Base-by-base conservation (phyloP, 2,888 invertebrate genomes). In the Temnothorax unifasciatus region DNA sequence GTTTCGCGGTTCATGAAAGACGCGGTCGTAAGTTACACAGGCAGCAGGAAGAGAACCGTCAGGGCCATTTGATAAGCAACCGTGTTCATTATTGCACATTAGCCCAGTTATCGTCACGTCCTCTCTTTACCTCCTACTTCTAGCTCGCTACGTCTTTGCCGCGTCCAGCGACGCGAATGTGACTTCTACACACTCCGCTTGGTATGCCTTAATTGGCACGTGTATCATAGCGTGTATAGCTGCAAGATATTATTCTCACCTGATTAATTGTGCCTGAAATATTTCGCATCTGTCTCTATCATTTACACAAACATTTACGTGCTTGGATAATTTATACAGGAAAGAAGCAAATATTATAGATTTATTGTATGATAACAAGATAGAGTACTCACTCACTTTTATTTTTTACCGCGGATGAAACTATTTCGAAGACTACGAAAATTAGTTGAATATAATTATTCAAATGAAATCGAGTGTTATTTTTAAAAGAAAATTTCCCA, bases 21-120 rank as follows among this genome's bases (percentile, higher is more conserved):
- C 81, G 84, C 84, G 81, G 74, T 61, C 79, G 77, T 41, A 85
- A 88, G 90, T 90, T 82, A 83, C 63, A 77, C 85, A 86, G 86
- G 84, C 86, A 85, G 87, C 91, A 90, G 91, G 91, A 90, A 91
- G 90, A 90, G 91, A 87, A 87, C 87, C 90, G 90, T 91, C 91
- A 91, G 91, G 90, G 90, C 90, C 91, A 88, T 90, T 90, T 91
- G 90, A 90, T 90, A 91, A 90, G 91, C 90, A 90, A 89, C 85
- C 90, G 81, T 90, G 90, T 90, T 90, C 90, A 91, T 90, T 90
- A 91, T 89, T 88, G 90, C 91, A 86, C 86, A 90, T 90, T 91
- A 91, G 90, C 90, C 87, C 86, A 89, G 90, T 90, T 90, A 90
- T 90, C 89, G 90, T 91, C 90, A 85, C 90, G 89, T 87, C 87